These are phyloP conservation scores for Dryobotodes eremita DNA, from an alignment of 2,888 invertebrate species.

Conservation along the genomic window DNA sequence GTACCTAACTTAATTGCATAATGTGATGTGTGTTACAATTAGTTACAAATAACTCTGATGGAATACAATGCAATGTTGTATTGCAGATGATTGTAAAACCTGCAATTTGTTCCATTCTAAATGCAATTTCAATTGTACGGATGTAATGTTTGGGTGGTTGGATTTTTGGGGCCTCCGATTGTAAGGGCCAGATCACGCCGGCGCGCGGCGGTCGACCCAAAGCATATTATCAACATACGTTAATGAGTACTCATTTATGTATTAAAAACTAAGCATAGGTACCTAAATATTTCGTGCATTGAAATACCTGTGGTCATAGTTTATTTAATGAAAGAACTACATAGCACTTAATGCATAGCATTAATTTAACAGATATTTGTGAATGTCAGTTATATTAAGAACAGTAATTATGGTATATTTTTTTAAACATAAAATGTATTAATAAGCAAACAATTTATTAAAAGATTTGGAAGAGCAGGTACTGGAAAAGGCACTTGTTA, in stretches of 20 bases:
- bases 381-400: background rate
- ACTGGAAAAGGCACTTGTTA: background rate
- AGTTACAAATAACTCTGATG: conserved; percentile 21
- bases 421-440: background rate
- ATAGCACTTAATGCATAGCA: background rate
- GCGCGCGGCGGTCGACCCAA: no score
- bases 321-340: background rate
- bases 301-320: background rate
- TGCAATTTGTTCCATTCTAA: conserved; percentile 47
- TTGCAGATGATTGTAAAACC: conserved; percentile 16
- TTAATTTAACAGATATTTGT: background rate
- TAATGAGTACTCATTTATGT: background rate
- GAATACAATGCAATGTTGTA: background rate
- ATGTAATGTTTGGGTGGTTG: background rate
- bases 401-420: background rate
- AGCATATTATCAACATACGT: background rate
- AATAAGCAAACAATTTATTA: conserved; percentile 1
- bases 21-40: conserved; percentile 16
- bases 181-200: no score
- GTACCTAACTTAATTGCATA: conserved; percentile 10
- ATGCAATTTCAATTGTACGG: conserved; percentile 36
- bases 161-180: background rate
- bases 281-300: background rate
- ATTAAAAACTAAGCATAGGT: background rate
- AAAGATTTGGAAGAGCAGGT: background rate